Evolutionary conservation across 2,113 vertebrate species (phyloP).

Genomic region (Pipra filicauda): DNA sequence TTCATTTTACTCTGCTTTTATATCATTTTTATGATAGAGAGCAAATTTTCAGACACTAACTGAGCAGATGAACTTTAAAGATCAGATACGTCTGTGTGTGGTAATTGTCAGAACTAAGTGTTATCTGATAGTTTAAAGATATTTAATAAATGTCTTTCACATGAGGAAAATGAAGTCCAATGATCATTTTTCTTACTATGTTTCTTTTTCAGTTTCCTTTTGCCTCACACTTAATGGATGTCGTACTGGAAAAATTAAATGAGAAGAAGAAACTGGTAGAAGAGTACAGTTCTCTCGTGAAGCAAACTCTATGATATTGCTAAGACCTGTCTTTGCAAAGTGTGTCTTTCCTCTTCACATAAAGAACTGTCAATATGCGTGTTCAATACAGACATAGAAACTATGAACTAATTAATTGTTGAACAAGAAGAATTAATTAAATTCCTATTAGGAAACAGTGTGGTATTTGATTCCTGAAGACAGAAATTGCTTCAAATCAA

Average conservation of each 20-base stretch:
- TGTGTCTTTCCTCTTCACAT: not conserved
- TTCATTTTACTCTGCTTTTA: conserved; percentile 77
- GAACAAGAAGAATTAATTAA: conserved; percentile 64
- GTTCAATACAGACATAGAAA: conserved; percentile 53
- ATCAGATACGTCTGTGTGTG: conserved; percentile 16
- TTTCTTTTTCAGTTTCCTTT: conserved; percentile 87
- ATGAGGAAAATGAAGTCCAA: conserved; percentile 53
- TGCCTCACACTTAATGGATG: conserved; percentile 85
- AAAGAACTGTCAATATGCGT: conserved; percentile 35
- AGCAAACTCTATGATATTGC: conserved; percentile 68
- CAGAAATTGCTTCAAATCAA: conserved; percentile 62
- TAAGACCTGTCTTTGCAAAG: not conserved
- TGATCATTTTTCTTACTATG: conserved; percentile 67
- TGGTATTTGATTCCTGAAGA: conserved; percentile 58
- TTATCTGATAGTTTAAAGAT: conserved; percentile 66
- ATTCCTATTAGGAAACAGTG: conserved; percentile 20
- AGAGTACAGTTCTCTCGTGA: conserved; percentile 82
- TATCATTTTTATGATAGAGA: conserved; percentile 79
- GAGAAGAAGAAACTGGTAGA: conserved; percentile 89
- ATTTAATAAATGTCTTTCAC: conserved; percentile 54
- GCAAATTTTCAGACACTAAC: conserved; percentile 68
- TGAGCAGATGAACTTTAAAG: conserved; percentile 66
- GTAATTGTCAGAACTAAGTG: conserved; percentile 56
- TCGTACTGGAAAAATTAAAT: conserved; percentile 88
- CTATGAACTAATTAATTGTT: conserved; percentile 63